Evolutionary conservation across 2,888 invertebrate genomes (phyloP).

Genomic region (Apocheima hispidaria): DNA sequence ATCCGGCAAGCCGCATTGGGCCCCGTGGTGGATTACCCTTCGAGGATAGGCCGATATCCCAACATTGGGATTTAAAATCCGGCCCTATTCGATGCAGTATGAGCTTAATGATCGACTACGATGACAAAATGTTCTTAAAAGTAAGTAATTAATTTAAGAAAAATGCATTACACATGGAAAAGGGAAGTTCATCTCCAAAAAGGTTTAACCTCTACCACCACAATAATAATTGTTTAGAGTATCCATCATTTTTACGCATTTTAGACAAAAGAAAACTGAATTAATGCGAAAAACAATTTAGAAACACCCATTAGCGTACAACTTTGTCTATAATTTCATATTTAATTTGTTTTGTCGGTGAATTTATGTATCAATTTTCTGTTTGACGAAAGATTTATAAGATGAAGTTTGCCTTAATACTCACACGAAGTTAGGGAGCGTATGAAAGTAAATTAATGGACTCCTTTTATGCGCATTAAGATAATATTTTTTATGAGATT

Average conservation of each 20-base stretch:
- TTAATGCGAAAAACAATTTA: conserved; percentile 67
- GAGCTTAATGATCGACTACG: too few species aligned
- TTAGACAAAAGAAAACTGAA: conserved; percentile 57
- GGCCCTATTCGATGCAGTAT: too few species aligned
- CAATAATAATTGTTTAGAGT: conserved; percentile 49
- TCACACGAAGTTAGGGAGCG: conserved; percentile 22
- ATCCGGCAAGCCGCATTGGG: too few species aligned
- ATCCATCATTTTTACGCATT: conserved; percentile 44
- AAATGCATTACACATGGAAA: background rate
- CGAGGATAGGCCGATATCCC: too few species aligned
- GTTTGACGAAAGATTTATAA: conserved; percentile 55
- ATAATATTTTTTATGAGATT: conserved; percentile 7
- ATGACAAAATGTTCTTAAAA: too few species aligned
- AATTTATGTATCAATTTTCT: conserved; percentile 65
- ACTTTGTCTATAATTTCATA: conserved; percentile 72
- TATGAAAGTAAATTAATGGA: conserved; percentile 30
- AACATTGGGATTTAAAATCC: too few species aligned
- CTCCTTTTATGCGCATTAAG: conserved; percentile 16
- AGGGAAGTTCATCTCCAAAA: conserved; percentile 9
- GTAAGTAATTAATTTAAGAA: too few species aligned
- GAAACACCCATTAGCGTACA: conserved; percentile 67
- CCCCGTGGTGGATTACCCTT: too few species aligned
- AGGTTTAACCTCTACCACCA: conserved; percentile 12
- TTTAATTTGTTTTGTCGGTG: conserved; percentile 60
- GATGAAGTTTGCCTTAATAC: conserved; percentile 40